Conservation (phyloP, 2,888 invertebrate genomes). For the Campaea margaritaria region DNA sequence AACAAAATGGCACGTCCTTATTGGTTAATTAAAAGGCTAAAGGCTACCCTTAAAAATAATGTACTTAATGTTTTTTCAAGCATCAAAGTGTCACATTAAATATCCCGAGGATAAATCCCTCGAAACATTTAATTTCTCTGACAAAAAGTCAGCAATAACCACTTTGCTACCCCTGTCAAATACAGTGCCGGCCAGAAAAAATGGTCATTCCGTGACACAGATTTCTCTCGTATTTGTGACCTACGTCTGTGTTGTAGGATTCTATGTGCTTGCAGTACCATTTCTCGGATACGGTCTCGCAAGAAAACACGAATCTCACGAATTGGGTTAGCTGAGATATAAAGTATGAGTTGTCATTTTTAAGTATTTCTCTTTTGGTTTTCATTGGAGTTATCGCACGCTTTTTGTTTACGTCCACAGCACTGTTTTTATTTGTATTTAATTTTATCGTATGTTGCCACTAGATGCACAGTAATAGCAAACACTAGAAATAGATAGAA, state of each 20-base stretch:
- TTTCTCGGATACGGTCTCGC: slow-evolving; percentile 71
- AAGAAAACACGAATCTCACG: slow-evolving; percentile 69
- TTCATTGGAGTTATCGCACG: slow-evolving; percentile 23
- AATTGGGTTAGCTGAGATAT: slow-evolving; percentile 64
- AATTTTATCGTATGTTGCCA: slow-evolving; percentile 37
- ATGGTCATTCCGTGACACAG: background rate
- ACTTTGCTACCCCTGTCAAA: background rate
- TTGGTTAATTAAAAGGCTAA: too few species aligned
- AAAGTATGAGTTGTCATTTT: slow-evolving; percentile 2
- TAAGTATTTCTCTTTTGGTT: background rate
- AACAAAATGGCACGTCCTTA: too few species aligned
- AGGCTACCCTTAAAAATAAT: too few species aligned
- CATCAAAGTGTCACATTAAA: too few species aligned
- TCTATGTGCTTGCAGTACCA: slow-evolving; percentile 72
- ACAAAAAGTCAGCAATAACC: too few species aligned
- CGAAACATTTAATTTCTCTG: too few species aligned
- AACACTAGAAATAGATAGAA: slow-evolving; percentile 33
- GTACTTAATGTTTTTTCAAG: too few species aligned
- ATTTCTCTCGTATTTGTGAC: background rate
- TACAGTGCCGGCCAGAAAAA: slow-evolving; percentile 9
- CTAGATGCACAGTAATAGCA: slow-evolving; percentile 27
- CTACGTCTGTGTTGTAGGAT: slow-evolving; percentile 59
- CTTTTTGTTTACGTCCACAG: slow-evolving; percentile 20
- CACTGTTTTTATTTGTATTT: slow-evolving; percentile 10
- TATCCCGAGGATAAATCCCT: too few species aligned